Evolutionary conservation across 2,797 vertebrate species (phyloP), one percentile per base, ranked within the genome.

Genomic region (Bucorvus abyssinicus): DNA sequence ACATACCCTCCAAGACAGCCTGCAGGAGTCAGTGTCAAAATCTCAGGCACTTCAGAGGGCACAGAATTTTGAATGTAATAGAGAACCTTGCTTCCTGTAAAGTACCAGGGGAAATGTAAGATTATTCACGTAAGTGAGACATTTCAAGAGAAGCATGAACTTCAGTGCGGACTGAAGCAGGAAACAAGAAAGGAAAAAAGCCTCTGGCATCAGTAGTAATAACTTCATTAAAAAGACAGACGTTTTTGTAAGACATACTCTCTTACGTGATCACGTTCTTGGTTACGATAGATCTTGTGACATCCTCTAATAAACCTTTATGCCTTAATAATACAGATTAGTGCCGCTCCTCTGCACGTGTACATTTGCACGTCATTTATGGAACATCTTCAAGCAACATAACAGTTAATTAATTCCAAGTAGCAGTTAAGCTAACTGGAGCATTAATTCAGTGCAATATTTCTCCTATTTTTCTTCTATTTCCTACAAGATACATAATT

Each of bases 361-460:
- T 73, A 61, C 56, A 47, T 90, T 89, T 90, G 67, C 49, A 87
- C 90, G 67, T 84, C 11, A 52, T 79, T 77, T 89, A 52, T 8
- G n/a, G 27, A 93, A 87, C 56, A 22, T 82, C 67, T 94, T 88
- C 52, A 87, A 95, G 63, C 52, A 77, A 57, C 79, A 59, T 55
- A 82, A 84, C 24, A 74, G 70, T 92, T 89, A 88, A 95, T 81
- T 84, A 87, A 63, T 69, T 96, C 84, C 32, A 92, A 81, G 59
- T 49, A 81, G 44, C 50, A 71, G 79, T 89, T 85, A 89, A 87
- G 45, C 17, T 91, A 86, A 94, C 75, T 63, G 79, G 44, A 88
- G 16, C 65, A 91, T 86, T 89, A 87, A 73, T 78, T 88, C 38
- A 69, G 34, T 50, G 55, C 27, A 65, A 15, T 75, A 65, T 89